Evolutionary conservation across 2,888 invertebrate genomes (phyloP), one percentile per base, ranked within the genome.

Genomic region (Microplitis manilae): DNA sequence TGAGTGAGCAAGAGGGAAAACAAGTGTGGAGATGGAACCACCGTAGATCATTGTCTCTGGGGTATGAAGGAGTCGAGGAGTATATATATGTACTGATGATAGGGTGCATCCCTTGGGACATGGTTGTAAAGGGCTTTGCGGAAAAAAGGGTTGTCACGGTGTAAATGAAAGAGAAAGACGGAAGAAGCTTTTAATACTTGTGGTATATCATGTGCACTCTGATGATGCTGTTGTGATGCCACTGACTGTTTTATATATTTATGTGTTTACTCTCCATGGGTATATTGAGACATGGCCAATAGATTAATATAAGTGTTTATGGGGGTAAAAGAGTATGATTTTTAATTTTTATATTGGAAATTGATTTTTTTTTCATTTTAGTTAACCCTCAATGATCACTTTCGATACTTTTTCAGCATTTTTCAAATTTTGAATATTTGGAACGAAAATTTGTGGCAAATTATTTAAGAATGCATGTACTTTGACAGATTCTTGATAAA

Each of bases 161-260:
- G 72, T 77, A 60, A 75, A 59, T 69, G 20, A 38, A 84, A 87
- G 87, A 86, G 87, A 85, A 87, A 87, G 88, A 88, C 87, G 86
- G 83, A 84, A 86, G 84, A 88, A 85, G 87, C 88, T 88, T 88
- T 88, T 87, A 88, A 87, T 87, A 87, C 87, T 86, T 82, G 85
- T 85, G 85, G 84, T 85, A 83, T 39, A 73, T 68, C 69, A 50
- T 73, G 64, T 41, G 64, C 60, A 20, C 73, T 50, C 50, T 50
- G 50, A 50, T 50, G 50, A 50, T 13, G 50, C 13, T 50, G 50
- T 50, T 50, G 50, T 50, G 50, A 50, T 50, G 8, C 8, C 9
- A 50, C 50, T 50, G 50, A 50, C 50, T 50, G 13, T 50, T 50
- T 50, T 13, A 13, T 50, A 13, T 50, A 50, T 30, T 30, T 30